Base-by-base conservation (phyloP, 2,113 vertebrate species). In the Puffinus mauretanicus region DNA sequence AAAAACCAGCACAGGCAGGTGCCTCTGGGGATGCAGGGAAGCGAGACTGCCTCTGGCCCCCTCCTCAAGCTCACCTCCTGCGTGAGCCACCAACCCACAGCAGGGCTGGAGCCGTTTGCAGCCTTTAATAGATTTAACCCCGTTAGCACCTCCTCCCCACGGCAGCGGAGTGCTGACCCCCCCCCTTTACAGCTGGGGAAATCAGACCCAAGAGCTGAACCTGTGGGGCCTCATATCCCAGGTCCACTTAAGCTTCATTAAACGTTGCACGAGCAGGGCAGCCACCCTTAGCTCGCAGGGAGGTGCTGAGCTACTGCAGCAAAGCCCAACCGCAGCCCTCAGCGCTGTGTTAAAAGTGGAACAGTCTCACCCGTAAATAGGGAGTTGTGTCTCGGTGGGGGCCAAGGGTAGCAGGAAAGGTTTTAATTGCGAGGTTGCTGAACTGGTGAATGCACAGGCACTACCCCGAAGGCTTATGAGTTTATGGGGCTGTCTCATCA, bases 201-300 rank as follows among this genome's bases (percentile, higher is more conserved):
- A 34, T 11, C 58, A 52, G 36, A 36, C 6, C 47, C 62, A 18
- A 14, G 44, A 77, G 49, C 42, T 44, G 46, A 57, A 27, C 7
- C 67, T 17, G 5, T 0, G 7, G 16, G 70, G 7, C 26, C 36
- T 65, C 11, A 3, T 30, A 36, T 19, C 42, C 71, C 5, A 1
- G 29, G 16, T 26, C 19, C 14, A 5, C 44, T 64, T 18, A 17
- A 65, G 49, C 66, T 57, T 51, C 51, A 25, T 77, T 29, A 65
- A 6, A 10, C 24, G 4, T 1, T 11, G 20, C 30, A 16, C 0
- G 6, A 38, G 82, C n/a, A 11, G 2, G 0, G 7, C 21, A 65
- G 30, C 17, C 12, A 4, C n/a, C n/a, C 21, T 5, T 0, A 6
- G 34, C 54, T 8, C 13, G 58, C 19, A 47, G 51, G 26, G 20